A percentile compares a stretch with the other conserved stretches of the same genome.
Evolutionary conservation across 2,113 vertebrate species (phyloP).

Genomic region (Poeciliopsis prolifica): DNA sequence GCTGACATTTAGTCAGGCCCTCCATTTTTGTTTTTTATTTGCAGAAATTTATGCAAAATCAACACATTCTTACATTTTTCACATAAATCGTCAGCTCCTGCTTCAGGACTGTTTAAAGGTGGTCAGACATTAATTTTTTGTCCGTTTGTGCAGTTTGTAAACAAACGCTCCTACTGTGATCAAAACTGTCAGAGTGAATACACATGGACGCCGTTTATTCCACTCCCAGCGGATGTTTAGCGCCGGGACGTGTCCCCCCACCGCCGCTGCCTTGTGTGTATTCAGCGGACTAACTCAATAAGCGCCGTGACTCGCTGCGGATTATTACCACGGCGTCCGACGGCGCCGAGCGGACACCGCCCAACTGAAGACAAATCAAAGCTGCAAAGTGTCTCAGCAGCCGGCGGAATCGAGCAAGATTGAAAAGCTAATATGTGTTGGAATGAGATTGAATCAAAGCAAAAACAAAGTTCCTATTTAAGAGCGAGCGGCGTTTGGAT

Average conservation of each 20-base stretch:
- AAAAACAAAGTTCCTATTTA: slow-evolving; percentile 29
- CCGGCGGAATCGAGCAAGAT: slow-evolving; percentile 59
- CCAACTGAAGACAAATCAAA: slow-evolving; percentile 28
- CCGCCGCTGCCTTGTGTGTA: slow-evolving; percentile 58
- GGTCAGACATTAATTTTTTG: background rate
- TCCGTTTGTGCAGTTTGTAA: background rate
- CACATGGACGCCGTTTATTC: slow-evolving; percentile 30
- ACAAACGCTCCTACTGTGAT: background rate
- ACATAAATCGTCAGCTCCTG: no score
- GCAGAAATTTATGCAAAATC: no score
- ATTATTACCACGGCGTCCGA: slow-evolving; percentile 63
- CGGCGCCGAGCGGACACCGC: slow-evolving; percentile 22
- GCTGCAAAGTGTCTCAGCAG: slow-evolving; percentile 45
- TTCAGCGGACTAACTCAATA: slow-evolving; percentile 73
- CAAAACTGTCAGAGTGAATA: slow-evolving; percentile 19
- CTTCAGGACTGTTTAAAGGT: background rate
- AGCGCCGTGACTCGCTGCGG: slow-evolving; percentile 51
- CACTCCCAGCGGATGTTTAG: slow-evolving; percentile 31
- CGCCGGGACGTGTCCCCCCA: background rate
- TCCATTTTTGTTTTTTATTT: no score
- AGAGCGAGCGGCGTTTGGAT: slow-evolving; percentile 23
- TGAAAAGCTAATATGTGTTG: slow-evolving; percentile 52
- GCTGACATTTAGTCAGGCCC: background rate
- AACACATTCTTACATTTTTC: no score
- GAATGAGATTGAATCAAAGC: slow-evolving; percentile 44